phyloP scores from a whole-genome alignment of 92 coral and sea anemone species.

The Heteractis magnifica region DNA sequence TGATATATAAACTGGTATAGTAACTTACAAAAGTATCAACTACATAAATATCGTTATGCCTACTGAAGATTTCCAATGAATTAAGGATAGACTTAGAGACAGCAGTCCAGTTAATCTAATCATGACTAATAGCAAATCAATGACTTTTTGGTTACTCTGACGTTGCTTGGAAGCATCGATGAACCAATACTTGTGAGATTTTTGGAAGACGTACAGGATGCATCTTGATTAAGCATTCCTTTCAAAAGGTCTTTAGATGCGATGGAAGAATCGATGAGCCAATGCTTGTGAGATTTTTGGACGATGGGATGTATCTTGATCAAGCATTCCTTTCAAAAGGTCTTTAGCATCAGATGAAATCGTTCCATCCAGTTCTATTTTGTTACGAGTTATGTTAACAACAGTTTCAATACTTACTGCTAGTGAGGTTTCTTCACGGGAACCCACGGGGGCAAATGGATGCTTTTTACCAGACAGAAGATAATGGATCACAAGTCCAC shows the following conservation, averaged over 20 bases:
- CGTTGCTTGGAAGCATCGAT: constrained; percentile 38
- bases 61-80: too few species aligned
- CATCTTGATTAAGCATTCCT: constrained; percentile 10
- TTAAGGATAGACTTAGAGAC: too few species aligned
- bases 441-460: constrained; percentile 41
- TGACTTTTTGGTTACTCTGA: too few species aligned
- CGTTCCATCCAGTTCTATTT: background rate
- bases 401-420: constrained; percentile 35
- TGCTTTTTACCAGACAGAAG: constrained; percentile 45
- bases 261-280: constrained; percentile 47
- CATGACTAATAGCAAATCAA: too few species aligned
- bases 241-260: constrained; percentile 35
- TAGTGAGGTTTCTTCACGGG: background rate
- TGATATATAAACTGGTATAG: too few species aligned
- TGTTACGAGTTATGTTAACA: constrained; percentile 23
- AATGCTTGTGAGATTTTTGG: constrained; percentile 15
- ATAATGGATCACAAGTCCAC: constrained; percentile 43
- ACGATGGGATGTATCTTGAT: constrained; percentile 10
- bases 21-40: too few species aligned
- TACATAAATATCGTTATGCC: too few species aligned
- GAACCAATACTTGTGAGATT: constrained; percentile 12
- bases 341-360: constrained; percentile 44
- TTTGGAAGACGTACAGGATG: constrained; percentile 22
- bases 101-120: too few species aligned
- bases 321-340: constrained; percentile 36